These are phyloP conservation scores for Nymphalis urticae DNA, from an alignment of 2,888 invertebrate species.

Conservation along the genomic window DNA sequence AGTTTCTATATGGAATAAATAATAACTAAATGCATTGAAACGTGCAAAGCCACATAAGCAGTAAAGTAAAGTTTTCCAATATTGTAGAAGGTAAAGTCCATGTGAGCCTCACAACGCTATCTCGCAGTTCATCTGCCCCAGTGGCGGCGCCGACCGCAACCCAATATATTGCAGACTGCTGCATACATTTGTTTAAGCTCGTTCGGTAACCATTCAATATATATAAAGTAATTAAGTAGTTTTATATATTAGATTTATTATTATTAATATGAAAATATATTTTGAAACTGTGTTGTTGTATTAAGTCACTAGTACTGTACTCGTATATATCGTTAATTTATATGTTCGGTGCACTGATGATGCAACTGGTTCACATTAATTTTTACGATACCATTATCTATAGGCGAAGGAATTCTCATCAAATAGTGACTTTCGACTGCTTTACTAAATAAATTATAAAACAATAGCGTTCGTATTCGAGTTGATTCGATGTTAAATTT, in stretches of 20 bases:
- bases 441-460: no score
- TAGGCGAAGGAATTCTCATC: no score
- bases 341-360: no score
- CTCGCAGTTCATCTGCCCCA: conserved; percentile 3
- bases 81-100: neutral
- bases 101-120: neutral
- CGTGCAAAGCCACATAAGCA: neutral
- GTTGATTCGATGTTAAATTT: no score
- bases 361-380: no score
- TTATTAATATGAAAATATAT: neutral
- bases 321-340: no score
- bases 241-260: neutral
- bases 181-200: conserved; percentile 1
- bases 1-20: neutral
- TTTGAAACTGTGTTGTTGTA: no score
- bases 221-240: neutral
- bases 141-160: conserved; percentile 9
- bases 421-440: no score
- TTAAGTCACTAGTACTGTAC: no score
- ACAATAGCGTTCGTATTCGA: no score
- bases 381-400: no score
- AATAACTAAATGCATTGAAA: neutral
- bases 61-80: neutral
- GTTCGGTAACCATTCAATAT: neutral
- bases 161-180: neutral